Percentiles rank a stretch among this genome's conserved stretches.
phyloP scores from a whole-genome alignment of 2,888 invertebrate genomes.

The Drosophila paracracens region DNA sequence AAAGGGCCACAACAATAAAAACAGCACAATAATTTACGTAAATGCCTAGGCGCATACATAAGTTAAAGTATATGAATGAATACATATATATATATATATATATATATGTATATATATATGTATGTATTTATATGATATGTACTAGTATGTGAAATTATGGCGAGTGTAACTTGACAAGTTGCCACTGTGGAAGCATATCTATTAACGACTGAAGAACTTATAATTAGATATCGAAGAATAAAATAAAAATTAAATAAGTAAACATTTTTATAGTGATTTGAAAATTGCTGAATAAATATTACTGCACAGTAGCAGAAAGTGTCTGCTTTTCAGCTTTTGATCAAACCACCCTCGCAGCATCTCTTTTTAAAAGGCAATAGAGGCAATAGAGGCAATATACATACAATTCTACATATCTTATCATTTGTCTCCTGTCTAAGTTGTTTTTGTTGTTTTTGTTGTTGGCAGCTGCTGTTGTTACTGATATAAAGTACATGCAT shows the following conservation, averaged over 20 bases:
- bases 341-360: constrained; percentile 56
- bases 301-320: not conserved
- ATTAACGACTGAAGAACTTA: not conserved
- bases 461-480: constrained; percentile 34
- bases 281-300: not conserved
- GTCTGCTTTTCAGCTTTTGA: not conserved
- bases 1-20: constrained; percentile 64
- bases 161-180: constrained; percentile 20
- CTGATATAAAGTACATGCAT: constrained; percentile 75
- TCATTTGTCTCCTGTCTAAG: constrained; percentile 35
- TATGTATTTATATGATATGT: not conserved
- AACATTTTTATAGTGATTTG: not conserved
- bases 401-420: constrained; percentile 61
- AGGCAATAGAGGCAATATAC: not conserved
- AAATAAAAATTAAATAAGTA: not conserved
- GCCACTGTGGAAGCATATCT: not conserved
- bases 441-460: constrained; percentile 17
- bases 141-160: not conserved
- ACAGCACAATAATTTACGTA: constrained; percentile 66
- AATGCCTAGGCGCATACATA: constrained; percentile 62
- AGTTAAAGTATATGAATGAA: constrained; percentile 36
- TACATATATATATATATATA: not conserved
- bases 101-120: constrained; percentile 1
- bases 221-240: not conserved
- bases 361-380: not conserved